These are phyloP conservation scores for Zaprionus kolodkinae DNA, from an alignment of 1,140 invertebrate genomes.

Conservation along the genomic window DNA sequence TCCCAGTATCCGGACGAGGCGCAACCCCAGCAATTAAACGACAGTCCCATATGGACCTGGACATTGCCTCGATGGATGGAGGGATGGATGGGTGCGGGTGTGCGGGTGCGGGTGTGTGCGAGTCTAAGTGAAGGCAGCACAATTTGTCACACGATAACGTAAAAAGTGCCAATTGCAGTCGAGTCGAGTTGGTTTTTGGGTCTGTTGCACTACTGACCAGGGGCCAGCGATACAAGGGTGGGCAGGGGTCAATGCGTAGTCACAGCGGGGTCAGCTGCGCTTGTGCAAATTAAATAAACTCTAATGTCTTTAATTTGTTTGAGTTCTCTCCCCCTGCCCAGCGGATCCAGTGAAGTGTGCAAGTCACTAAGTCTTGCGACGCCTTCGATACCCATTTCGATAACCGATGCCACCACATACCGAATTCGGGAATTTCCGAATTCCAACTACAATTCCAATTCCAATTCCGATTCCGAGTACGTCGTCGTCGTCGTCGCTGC, in stretches of 20 bases:
- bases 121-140: constrained; percentile 44
- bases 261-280: constrained; percentile 56
- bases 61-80: constrained; percentile 22
- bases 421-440: constrained; percentile 3
- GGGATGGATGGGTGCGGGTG: constrained; percentile 26
- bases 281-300: constrained; percentile 79
- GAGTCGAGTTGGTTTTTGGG: not conserved
- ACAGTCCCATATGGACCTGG: constrained; percentile 44
- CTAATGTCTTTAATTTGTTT: constrained; percentile 83
- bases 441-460: constrained; percentile 15
- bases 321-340: constrained; percentile 38
- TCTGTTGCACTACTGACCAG: constrained; percentile 12
- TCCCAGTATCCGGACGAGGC: constrained; percentile 29
- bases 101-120: constrained; percentile 24
- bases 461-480: constrained; percentile 36
- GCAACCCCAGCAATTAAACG: constrained; percentile 55
- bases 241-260: constrained; percentile 14
- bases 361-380: constrained; percentile 13
- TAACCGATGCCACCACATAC: constrained; percentile 21
- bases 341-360: constrained; percentile 64
- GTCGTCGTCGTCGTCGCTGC: constrained; percentile 55
- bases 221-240: not conserved
- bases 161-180: constrained; percentile 81
- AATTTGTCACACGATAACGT: constrained; percentile 77
- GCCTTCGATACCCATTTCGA: constrained; percentile 17